phyloP scores from a whole-genome alignment of 2,888 invertebrate species.

The Acanthopleura granulata region DNA sequence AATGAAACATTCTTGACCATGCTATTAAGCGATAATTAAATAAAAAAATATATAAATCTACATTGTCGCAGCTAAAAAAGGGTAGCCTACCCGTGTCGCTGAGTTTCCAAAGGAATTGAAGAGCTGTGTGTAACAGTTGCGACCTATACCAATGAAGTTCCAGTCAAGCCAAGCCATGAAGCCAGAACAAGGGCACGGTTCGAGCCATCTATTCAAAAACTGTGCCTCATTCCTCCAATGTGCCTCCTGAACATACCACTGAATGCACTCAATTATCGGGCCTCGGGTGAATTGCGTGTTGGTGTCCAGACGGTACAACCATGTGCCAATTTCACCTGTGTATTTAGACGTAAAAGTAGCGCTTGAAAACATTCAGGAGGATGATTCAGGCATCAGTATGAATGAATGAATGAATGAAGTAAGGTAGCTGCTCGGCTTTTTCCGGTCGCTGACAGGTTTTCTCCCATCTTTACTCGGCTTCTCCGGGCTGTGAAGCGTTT shows the following conservation, averaged over 20 bases:
- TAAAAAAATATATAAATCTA: no score
- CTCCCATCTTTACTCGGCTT: no score
- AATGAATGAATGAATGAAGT: no score
- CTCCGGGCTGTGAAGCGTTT: no score
- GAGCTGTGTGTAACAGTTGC: not conserved
- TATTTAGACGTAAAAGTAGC: no score
- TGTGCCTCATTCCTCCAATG: no score
- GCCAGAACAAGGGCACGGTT: not conserved
- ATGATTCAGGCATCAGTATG: no score
- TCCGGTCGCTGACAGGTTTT: no score
- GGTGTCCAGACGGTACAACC: not conserved
- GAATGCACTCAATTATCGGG: not conserved
- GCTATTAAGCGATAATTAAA: no score
- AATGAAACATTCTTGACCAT: no score
- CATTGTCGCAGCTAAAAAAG: not conserved
- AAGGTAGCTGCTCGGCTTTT: no score
- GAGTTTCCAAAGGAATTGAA: not conserved
- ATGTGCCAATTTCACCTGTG: not conserved
- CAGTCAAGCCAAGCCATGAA: constrained; percentile 9
- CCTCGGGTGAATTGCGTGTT: not conserved
- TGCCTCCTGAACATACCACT: not conserved
- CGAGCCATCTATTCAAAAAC: not conserved
- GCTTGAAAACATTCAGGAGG: no score
- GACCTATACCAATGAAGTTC: not conserved
- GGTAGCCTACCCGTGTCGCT: not conserved